A percentile compares a stretch with the other conserved stretches of the same genome.
These are phyloP conservation scores for Hemichromis elongatus DNA, from an alignment of 2,113 vertebrate genomes.

Conservation along the genomic window DNA sequence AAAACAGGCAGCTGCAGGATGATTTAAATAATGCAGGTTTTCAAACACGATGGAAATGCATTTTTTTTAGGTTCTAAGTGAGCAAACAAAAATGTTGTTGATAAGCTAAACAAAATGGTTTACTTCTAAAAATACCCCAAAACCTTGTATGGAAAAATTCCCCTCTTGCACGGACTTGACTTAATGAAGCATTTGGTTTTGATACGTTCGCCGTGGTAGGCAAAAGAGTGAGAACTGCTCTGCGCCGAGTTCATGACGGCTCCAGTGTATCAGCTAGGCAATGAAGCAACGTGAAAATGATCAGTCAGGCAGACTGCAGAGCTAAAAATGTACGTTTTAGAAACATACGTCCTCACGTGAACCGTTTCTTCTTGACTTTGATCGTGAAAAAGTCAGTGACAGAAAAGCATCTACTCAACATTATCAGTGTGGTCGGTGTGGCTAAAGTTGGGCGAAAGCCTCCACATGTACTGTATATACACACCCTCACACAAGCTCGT, in stretches of 20 bases:
- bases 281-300: neutral
- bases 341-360: neutral
- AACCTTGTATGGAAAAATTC: neutral
- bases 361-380: neutral
- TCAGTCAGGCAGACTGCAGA: neutral
- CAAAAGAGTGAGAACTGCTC: neutral
- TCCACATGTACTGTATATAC: neutral
- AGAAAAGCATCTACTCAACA: neutral
- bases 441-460: neutral
- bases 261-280: neutral
- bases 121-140: slow-evolving; percentile 13
- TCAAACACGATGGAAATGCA: neutral
- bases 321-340: neutral
- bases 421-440: slow-evolving; percentile 25
- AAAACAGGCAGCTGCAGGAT: neutral
- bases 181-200: neutral
- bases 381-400: neutral
- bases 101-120: slow-evolving; percentile 12
- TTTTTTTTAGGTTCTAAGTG: neutral
- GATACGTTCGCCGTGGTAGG: neutral
- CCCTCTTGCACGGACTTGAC: neutral
- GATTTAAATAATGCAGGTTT: slow-evolving; percentile 1
- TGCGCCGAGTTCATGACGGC: neutral
- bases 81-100: neutral
- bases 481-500: neutral